These are phyloP conservation scores for Enoplosus armatus DNA, from an alignment of 2,797 vertebrate species.

Conservation along the genomic window DNA sequence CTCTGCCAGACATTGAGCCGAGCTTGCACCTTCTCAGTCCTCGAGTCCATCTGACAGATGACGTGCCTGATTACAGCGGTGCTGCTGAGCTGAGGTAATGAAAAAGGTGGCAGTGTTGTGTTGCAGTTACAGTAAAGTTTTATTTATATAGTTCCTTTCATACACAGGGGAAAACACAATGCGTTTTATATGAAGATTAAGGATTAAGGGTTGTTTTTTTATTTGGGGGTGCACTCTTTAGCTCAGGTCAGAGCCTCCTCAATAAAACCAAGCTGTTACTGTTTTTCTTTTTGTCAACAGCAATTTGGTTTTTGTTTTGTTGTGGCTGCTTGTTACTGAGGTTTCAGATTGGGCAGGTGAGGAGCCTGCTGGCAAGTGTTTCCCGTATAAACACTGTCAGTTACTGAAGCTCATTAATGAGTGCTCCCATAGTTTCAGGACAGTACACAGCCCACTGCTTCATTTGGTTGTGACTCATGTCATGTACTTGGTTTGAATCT, in stretches of 20 bases:
- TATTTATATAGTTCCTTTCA: neutral
- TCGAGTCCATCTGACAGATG: conserved; percentile 1
- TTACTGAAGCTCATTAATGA: conserved; percentile 32
- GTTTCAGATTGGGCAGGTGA: conserved; percentile 17
- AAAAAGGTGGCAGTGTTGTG: neutral
- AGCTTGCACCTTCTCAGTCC: neutral
- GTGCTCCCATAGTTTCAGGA: conserved; percentile 21
- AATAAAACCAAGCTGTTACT: conserved; percentile 10
- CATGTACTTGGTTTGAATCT: conserved; percentile 9
- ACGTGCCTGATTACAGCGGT: neutral
- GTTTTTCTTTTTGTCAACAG: conserved; percentile 13
- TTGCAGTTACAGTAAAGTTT: neutral
- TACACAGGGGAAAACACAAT: no score
- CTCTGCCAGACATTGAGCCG: conserved; percentile 12
- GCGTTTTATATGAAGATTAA: neutral
- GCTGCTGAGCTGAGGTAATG: conserved; percentile 54
- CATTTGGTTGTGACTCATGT: conserved; percentile 33
- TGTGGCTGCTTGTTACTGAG: conserved; percentile 16
- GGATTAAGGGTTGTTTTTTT: no score
- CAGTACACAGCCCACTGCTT: neutral
- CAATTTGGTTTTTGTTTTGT: conserved; percentile 27
- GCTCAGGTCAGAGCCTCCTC: neutral
- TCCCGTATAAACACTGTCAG: conserved; percentile 22
- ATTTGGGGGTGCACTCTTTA: neutral
- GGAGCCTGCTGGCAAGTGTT: conserved; percentile 22